A percentile compares a stretch with the other conserved stretches of the same genome.
Evolutionary conservation across 2,888 invertebrate species (phyloP).

Genomic region (Unio pictorum): DNA sequence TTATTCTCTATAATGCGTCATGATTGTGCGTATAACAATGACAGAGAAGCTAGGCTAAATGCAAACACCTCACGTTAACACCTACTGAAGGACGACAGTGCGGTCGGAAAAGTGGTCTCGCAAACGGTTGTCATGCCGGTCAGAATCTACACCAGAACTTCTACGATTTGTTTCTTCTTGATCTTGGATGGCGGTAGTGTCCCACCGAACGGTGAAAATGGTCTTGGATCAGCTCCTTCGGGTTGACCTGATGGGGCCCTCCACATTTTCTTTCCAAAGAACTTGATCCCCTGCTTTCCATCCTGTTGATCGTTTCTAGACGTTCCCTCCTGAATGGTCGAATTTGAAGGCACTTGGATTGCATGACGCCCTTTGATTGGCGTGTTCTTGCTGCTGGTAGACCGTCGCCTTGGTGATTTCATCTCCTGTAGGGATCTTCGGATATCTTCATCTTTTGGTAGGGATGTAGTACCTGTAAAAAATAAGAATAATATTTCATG

Average conservation of each 20-base stretch:
- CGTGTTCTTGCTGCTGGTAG: slow-evolving; percentile 25
- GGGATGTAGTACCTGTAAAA: slow-evolving; percentile 12
- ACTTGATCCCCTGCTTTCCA: slow-evolving; percentile 9
- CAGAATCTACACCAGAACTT: too few relatives aligned
- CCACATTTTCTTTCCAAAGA: slow-evolving; percentile 47
- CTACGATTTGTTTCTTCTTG: slow-evolving; percentile 25
- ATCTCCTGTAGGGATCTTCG: slow-evolving; percentile 38
- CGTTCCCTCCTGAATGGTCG: slow-evolving; percentile 11
- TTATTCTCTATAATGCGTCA: too few relatives aligned
- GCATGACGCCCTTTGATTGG: slow-evolving; percentile 46
- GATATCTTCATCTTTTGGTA: slow-evolving; percentile 37
- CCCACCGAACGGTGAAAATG: slow-evolving; percentile 51
- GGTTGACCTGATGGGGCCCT: slow-evolving; percentile 41
- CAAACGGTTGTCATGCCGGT: too few relatives aligned
- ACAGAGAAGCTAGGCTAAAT: too few relatives aligned
- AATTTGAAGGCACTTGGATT: slow-evolving; percentile 16
- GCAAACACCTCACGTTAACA: too few relatives aligned
- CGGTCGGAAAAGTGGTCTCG: too few relatives aligned
- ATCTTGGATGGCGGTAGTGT: slow-evolving; percentile 47
- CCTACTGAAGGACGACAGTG: too few relatives aligned
- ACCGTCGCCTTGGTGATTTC: slow-evolving; percentile 28
- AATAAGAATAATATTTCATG: background rate
- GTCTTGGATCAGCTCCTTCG: slow-evolving; percentile 39
- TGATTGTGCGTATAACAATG: too few relatives aligned
- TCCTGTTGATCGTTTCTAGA: slow-evolving; percentile 19